Conservation (phyloP, 2,888 invertebrate species). For the Scaptomyza cyrtandrae region DNA sequence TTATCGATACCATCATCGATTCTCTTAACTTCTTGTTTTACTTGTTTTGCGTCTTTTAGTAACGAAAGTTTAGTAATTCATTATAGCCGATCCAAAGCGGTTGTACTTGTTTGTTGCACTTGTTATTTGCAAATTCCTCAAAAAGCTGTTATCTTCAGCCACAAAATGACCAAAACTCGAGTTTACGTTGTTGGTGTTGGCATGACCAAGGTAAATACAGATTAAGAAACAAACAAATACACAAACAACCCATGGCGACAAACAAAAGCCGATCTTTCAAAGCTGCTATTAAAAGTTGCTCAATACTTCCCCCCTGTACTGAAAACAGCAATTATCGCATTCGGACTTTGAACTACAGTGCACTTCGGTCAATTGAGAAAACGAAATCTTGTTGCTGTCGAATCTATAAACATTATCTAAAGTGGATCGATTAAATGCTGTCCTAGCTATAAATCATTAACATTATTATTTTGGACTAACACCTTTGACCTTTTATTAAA, state of each 20-base stretch:
- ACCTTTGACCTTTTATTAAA: conserved; percentile 69
- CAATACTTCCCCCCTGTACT: neutral
- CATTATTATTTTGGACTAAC: conserved; percentile 10
- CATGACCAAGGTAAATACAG: conserved; percentile 93
- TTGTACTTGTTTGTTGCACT: conserved; percentile 28
- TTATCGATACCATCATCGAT: conserved; percentile 30
- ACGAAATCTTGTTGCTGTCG: conserved; percentile 35
- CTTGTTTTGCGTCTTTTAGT: conserved; percentile 20
- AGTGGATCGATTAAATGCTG: conserved; percentile 35
- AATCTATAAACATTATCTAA: conserved; percentile 39
- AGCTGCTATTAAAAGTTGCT: too few species aligned
- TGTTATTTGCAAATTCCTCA: neutral
- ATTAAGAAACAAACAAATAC: neutral
- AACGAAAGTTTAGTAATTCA: conserved; percentile 40
- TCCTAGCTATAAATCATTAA: conserved; percentile 13
- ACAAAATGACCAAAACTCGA: conserved; percentile 83
- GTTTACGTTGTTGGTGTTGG: conserved; percentile 98
- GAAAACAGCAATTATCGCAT: conserved; percentile 32
- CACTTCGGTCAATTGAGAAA: conserved; percentile 57
- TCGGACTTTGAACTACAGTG: conserved; percentile 64
- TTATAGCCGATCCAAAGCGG: conserved; percentile 30
- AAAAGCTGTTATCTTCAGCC: conserved; percentile 5
- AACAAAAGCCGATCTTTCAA: conserved; percentile 9
- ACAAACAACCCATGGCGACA: neutral
- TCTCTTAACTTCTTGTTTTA: neutral